These are phyloP conservation scores for Ypsolopha sequella DNA, from an alignment of 2,888 invertebrate genomes.

Conservation along the genomic window DNA sequence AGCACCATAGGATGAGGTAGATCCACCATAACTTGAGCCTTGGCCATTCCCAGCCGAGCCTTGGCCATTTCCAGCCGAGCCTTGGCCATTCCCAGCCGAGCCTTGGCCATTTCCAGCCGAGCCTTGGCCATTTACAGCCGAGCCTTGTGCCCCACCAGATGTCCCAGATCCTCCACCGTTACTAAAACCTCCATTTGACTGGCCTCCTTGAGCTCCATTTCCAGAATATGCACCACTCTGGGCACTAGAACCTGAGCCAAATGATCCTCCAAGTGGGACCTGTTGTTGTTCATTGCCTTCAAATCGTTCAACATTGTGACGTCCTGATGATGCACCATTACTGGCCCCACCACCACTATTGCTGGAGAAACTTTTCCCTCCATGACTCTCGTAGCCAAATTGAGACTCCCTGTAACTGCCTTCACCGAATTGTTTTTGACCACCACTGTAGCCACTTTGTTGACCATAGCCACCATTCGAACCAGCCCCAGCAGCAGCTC, in stretches of 20 bases:
- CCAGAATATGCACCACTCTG: not conserved
- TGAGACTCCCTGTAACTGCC: too few species aligned
- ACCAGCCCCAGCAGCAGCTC: slow-evolving; percentile 14
- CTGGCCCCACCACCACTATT: too few species aligned
- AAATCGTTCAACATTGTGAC: not conserved
- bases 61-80: slow-evolving; percentile 2
- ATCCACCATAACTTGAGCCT: not conserved
- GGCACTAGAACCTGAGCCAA: not conserved
- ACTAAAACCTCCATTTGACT: too few species aligned
- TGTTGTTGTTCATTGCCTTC: not conserved
- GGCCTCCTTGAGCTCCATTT: too few species aligned
- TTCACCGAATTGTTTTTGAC: too few species aligned
- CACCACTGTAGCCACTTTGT: too few species aligned
- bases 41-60: slow-evolving; percentile 3
- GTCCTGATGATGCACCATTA: too few species aligned
- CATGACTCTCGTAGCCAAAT: too few species aligned
- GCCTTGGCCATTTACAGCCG: too few species aligned
- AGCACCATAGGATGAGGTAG: not conserved
- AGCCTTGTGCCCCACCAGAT: not conserved
- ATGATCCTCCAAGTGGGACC: not conserved
- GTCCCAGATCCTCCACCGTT: not conserved
- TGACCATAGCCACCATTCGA: too few species aligned
- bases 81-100: not conserved
- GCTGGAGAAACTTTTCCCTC: too few species aligned
- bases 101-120: slow-evolving; percentile 4